Base-by-base conservation (phyloP, 2,113 vertebrate genomes). In the Rhynchopsitta pachyrhyncha region DNA sequence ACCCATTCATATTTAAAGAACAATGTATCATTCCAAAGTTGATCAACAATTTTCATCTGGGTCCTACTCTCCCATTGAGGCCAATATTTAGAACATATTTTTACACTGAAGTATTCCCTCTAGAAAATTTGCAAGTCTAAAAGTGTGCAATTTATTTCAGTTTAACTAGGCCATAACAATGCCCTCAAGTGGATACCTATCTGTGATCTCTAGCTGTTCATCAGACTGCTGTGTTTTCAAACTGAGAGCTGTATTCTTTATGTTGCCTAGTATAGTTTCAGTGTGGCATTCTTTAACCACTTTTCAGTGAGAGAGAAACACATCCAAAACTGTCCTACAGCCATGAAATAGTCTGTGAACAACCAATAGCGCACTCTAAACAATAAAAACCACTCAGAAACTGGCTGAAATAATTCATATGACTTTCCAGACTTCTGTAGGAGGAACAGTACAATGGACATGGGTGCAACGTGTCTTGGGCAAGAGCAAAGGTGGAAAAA, bases 141-240 rank as follows among this genome's bases (percentile, higher is more conserved):
- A 97, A 96, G 39, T 76, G 49, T 66, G 81, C 91, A 80, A 92
- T 97, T 95, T 96, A 95, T 96, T 96, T 96, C 64, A 83, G 70
- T 95, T 95, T 97, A 96, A 96, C 82, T 92, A 92, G 91, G 71
- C 67, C 80, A 82, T 94, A 95, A 94, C 85, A 94, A 94, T 93
- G 52, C 79, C 80, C 91, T 96, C 92, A 95, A 92, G 82, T 93
- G 92, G 70, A 93, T 95, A 83, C 70, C 62, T 91, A 86, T 93
- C 74, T 95, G 70, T 95, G 95, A 92, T 87, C 87, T 95, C 94
- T 96, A 83, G 74, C 78, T 87, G 46, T 88, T 97, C 71, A 25
- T 95, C 77, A 83, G 35, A 92, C 42, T 2, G 2, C 46, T 42
- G n/a, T 73, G 75, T 55, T 93, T 92, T 70, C 81, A 88, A 69